Percentiles rank a stretch among this genome's conserved stretches.
These are phyloP conservation scores for Phaenicophaeus curvirostris DNA, from an alignment of 2,797 vertebrate genomes.

Conservation along the genomic window DNA sequence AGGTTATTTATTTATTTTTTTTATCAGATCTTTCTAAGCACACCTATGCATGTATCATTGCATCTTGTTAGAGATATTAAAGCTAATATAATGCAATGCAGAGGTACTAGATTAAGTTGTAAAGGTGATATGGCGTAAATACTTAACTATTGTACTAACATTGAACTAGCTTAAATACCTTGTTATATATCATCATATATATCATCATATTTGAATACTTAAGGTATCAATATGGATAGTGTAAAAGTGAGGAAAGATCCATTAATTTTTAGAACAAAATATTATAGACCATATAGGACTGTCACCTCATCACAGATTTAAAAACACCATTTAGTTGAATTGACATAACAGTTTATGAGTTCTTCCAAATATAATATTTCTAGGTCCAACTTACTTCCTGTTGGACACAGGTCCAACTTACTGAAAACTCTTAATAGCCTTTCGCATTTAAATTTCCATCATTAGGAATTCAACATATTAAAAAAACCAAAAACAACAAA, in stretches of 20 bases:
- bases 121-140: not conserved
- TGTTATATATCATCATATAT: not conserved
- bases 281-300: not conserved
- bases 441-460: not conserved
- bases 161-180: not conserved
- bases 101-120: not conserved
- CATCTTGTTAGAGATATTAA: not conserved
- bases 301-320: not conserved
- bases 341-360: not conserved
- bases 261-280: not conserved
- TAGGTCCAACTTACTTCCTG: not conserved
- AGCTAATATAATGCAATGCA: not conserved
- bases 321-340: not conserved
- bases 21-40: not conserved
- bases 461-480: not conserved
- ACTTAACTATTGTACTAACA: not conserved
- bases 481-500: not conserved
- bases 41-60: not conserved
- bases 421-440: not conserved
- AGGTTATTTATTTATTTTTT: not conserved
- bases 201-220: not conserved
- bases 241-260: not conserved
- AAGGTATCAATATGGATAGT: not conserved
- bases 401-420: not conserved
- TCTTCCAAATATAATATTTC: not conserved